Evolutionary conservation across 2,113 vertebrate genomes (phyloP).

Genomic region (Promerops cafer): DNA sequence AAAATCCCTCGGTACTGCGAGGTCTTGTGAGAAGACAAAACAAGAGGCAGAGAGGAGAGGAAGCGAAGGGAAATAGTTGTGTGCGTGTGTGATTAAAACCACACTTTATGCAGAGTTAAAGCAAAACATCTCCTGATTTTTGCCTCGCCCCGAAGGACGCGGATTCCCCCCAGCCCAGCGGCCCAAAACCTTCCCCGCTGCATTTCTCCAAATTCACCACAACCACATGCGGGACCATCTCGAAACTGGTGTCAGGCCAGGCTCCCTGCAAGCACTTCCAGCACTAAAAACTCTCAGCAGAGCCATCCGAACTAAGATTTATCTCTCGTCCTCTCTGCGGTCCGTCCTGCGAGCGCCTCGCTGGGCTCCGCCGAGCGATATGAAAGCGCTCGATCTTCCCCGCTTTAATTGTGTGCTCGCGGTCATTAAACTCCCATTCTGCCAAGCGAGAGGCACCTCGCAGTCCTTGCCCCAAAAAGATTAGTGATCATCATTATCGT

Average conservation of each 20-base stretch:
- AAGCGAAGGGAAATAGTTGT: background rate
- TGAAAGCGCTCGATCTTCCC: background rate
- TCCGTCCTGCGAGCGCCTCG: background rate
- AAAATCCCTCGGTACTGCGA: background rate
- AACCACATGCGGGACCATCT: background rate
- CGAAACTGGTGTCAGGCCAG: background rate
- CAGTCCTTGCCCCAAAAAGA: background rate
- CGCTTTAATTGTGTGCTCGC: background rate
- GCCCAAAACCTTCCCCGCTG: background rate
- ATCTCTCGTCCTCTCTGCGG: background rate
- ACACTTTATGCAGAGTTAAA: background rate
- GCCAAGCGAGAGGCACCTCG: background rate
- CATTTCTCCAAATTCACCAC: background rate
- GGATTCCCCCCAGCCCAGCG: background rate
- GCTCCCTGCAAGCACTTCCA: background rate
- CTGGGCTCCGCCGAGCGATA: background rate
- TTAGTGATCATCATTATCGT: background rate
- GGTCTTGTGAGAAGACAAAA: slow-evolving; percentile 10
- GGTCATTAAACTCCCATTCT: background rate
- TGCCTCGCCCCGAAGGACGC: background rate
- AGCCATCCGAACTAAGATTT: background rate
- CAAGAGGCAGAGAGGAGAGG: background rate
- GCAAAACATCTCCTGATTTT: background rate
- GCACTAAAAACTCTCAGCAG: background rate
- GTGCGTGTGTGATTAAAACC: background rate